A percentile compares a stretch with the other conserved stretches of the same genome.
Evolutionary conservation across 37 sponge, comb jelly and placozoan species (phyloP).

Genomic region (Haliclona indistincta): DNA sequence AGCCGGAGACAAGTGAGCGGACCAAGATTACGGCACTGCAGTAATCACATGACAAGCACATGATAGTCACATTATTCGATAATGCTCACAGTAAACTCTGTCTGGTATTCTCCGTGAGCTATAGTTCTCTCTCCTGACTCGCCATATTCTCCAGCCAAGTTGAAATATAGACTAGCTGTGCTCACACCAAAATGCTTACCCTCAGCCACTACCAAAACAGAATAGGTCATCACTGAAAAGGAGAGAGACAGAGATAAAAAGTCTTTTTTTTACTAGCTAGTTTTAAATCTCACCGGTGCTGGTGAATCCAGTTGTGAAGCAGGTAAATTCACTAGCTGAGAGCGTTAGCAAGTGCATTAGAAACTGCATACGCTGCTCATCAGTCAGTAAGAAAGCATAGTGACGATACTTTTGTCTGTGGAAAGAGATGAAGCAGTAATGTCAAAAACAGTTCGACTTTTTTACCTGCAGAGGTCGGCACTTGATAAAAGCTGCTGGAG

Average conservation of each 20-base stretch:
- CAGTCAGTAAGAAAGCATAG: conserved; percentile 92
- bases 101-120: conserved; percentile 67
- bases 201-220: conserved; percentile 76
- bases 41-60: background rate
- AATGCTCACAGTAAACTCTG: conserved; percentile 53
- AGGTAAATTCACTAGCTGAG: conserved; percentile 86
- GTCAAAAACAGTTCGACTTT: background rate
- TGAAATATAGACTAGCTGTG: conserved; percentile 72
- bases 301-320: conserved; percentile 86
- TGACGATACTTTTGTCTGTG: conserved; percentile 60
- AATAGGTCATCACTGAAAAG: conserved; percentile 60
- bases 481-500: conserved; percentile 56
- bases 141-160: conserved; percentile 72
- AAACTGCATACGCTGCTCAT: conserved; percentile 92
- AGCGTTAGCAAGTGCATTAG: conserved; percentile 87
- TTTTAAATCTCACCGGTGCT: conserved; percentile 46
- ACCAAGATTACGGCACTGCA: conserved; percentile 81
- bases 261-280: background rate
- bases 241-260: conserved; percentile 7
- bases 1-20: conserved; percentile 76
- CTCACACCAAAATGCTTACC: conserved; percentile 80
- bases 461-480: conserved; percentile 43
- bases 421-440: background rate
- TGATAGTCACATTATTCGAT: background rate
- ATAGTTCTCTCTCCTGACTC: conserved; percentile 54